Evolutionary conservation across 1,140 invertebrate species (phyloP).

Genomic region (Vanessa tameamea): DNA sequence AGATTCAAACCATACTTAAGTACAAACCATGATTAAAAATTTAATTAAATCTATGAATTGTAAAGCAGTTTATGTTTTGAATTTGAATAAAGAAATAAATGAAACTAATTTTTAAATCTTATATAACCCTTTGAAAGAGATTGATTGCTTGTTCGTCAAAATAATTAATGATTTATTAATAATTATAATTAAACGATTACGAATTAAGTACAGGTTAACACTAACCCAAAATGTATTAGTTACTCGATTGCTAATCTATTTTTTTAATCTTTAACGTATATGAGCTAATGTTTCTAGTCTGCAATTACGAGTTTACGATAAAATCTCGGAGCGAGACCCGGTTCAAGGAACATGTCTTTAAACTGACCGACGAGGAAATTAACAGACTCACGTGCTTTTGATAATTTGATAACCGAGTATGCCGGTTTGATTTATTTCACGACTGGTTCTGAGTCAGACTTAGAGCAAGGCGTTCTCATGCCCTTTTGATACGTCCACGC

Average conservation of each 20-base stretch:
- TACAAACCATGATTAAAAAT: neutral
- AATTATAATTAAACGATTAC: neutral
- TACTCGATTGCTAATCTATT: conserved; percentile 18
- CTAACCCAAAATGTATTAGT: conserved; percentile 1
- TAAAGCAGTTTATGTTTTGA: neutral
- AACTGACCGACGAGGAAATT: conserved; percentile 75
- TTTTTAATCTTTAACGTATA: conserved; percentile 52
- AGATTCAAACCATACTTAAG: no score
- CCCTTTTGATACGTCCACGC: conserved; percentile 45
- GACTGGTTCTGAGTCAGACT: conserved; percentile 64
- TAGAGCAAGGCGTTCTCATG: conserved; percentile 58
- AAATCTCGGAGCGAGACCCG: conserved; percentile 55
- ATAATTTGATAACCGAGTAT: conserved; percentile 77
- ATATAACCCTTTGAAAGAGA: neutral
- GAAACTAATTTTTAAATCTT: neutral
- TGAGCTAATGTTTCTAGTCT: conserved; percentile 69
- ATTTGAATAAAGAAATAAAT: neutral
- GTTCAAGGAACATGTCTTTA: conserved; percentile 77
- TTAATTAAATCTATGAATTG: neutral
- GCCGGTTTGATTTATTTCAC: conserved; percentile 72
- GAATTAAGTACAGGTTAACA: neutral
- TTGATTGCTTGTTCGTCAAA: neutral
- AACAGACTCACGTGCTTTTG: conserved; percentile 76
- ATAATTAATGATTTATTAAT: neutral
- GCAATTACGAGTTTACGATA: conserved; percentile 71